These are phyloP conservation scores for Calephelis perditalis DNA, from an alignment of 2,888 invertebrate genomes.

Conservation along the genomic window DNA sequence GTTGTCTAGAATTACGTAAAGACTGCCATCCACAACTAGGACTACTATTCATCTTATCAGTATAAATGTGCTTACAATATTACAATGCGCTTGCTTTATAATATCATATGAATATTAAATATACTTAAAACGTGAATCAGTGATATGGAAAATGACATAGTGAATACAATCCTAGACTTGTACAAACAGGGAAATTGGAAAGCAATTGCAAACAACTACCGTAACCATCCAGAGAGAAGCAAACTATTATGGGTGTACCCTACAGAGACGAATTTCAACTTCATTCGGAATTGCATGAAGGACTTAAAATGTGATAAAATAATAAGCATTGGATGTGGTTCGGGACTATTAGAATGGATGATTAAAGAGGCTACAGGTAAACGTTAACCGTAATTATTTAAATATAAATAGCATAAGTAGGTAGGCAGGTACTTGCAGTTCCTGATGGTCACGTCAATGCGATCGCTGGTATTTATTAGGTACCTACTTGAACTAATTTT, in stretches of 20 bases:
- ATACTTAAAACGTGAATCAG: background rate
- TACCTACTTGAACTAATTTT: too few relatives aligned
- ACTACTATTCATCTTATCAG: too few relatives aligned
- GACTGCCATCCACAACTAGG: background rate
- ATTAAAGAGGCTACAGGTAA: constrained; percentile 81
- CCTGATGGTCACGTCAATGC: too few relatives aligned
- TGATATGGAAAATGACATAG: constrained; percentile 57
- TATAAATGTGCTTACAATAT: too few relatives aligned
- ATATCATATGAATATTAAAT: too few relatives aligned
- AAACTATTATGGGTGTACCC: constrained; percentile 87
- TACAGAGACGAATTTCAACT: constrained; percentile 79
- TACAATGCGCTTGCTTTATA: too few relatives aligned
- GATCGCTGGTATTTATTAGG: too few relatives aligned
- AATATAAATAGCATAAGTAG: too few relatives aligned
- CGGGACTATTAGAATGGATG: constrained; percentile 90
- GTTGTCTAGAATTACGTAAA: background rate
- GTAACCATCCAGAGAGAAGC: constrained; percentile 69
- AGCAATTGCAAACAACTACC: constrained; percentile 59
- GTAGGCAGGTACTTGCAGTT: too few relatives aligned
- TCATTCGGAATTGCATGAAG: constrained; percentile 67
- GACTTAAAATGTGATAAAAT: constrained; percentile 67
- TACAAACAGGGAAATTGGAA: constrained; percentile 68
- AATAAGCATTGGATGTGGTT: constrained; percentile 87
- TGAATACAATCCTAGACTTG: constrained; percentile 51
- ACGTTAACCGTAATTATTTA: background rate